These are phyloP conservation scores for Pseudobourletiella spinata DNA, from an alignment of 1,140 invertebrate genomes.

Conservation along the genomic window DNA sequence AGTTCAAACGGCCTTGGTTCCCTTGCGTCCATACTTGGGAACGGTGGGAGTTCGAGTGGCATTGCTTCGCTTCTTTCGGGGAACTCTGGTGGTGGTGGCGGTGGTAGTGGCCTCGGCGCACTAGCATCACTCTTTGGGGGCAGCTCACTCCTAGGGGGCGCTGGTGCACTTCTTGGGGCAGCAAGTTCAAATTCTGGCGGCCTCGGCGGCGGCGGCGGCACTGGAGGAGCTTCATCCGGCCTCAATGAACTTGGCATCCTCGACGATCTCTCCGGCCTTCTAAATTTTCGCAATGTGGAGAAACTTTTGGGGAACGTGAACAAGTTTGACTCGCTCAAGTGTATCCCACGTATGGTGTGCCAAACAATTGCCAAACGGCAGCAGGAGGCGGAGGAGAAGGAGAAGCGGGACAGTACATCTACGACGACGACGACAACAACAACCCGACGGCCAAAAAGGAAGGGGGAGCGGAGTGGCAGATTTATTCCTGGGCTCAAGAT, in stretches of 20 bases:
- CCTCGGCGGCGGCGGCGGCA: not conserved
- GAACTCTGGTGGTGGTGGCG: too few relatives aligned
- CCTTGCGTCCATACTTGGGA: too few relatives aligned
- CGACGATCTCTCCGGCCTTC: slow-evolving; percentile 8
- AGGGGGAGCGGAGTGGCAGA: not conserved
- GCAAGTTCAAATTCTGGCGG: not conserved
- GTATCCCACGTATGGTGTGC: slow-evolving; percentile 32
- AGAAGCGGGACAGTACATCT: not conserved
- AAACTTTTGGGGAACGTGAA: slow-evolving; percentile 21
- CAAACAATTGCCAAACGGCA: slow-evolving; percentile 30
- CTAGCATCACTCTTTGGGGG: not conserved
- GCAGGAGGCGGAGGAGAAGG: slow-evolving; percentile 13
- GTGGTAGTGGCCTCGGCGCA: not conserved
- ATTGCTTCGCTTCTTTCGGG: too few relatives aligned
- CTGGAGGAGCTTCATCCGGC: not conserved
- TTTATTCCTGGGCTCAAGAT: not conserved
- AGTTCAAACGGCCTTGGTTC: too few relatives aligned
- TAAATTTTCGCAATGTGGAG: slow-evolving; percentile 20
- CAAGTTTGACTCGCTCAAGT: slow-evolving; percentile 29
- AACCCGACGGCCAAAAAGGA: not conserved
- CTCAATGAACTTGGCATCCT: not conserved
- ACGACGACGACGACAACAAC: slow-evolving; percentile 17
- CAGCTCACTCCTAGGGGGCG: not conserved
- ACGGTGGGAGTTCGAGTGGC: too few relatives aligned
- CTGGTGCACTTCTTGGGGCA: not conserved